These are phyloP conservation scores for Phycodurus eques DNA, from an alignment of 2,113 vertebrate species.

Conservation along the genomic window DNA sequence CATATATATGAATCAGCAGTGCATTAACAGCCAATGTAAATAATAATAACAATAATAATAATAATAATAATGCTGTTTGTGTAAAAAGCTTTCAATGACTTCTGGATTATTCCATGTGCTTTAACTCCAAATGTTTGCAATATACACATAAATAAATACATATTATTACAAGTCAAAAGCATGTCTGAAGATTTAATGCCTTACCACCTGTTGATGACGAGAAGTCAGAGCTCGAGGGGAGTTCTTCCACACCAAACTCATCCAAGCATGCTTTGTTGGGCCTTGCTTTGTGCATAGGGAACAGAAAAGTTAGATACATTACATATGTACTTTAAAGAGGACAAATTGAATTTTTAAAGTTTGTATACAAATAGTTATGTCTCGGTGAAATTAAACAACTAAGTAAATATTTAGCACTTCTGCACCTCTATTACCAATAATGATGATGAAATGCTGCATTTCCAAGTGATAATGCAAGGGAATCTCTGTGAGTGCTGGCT, in stretches of 20 bases:
- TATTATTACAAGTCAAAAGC: constrained; percentile 21
- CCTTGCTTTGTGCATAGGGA: neutral
- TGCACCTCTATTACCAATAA: too few relatives aligned
- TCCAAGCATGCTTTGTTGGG: neutral
- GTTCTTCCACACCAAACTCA: neutral
- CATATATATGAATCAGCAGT: constrained; percentile 18
- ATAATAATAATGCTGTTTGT: constrained; percentile 34
- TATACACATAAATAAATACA: constrained; percentile 54
- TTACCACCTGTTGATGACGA: neutral
- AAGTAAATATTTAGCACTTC: too few relatives aligned
- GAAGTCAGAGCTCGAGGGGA: neutral
- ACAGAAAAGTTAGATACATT: neutral
- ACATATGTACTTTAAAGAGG: neutral
- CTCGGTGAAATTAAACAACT: too few relatives aligned
- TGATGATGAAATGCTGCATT: too few relatives aligned
- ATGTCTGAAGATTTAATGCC: constrained; percentile 8
- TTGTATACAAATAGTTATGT: too few relatives aligned
- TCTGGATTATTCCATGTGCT: constrained; percentile 32
- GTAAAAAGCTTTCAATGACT: constrained; percentile 61
- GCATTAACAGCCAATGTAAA: constrained; percentile 32
- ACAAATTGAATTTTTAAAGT: too few relatives aligned
- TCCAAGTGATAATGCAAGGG: too few relatives aligned
- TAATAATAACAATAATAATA: constrained; percentile 16
- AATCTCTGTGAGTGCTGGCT: too few relatives aligned
- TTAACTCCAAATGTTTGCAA: constrained; percentile 53